Evolutionary conservation across 2,888 invertebrate genomes (phyloP), one percentile per base, ranked within the genome.

Genomic region (Cyclophora albipunctata): DNA sequence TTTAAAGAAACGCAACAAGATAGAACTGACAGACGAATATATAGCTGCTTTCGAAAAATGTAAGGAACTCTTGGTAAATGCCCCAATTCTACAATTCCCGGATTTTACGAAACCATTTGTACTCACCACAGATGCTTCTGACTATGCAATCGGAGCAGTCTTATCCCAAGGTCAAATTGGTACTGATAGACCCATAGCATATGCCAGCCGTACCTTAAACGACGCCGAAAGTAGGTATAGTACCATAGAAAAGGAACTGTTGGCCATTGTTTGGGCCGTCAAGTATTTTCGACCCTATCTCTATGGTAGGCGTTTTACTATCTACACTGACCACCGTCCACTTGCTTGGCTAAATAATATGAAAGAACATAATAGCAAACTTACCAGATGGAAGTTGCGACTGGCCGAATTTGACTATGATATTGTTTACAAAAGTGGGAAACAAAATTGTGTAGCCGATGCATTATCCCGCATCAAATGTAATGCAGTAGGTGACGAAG

Each of bases 321-420:
- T 82, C 0, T 64, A 71, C 3, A 81, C 76, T 0, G 81, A 83
- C 48, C 80, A 81, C 51, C 60, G 68, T 47, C 74, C 53, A n/a
- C 42, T 54, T 7, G 34, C 33, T 4, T 54, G 54, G 54, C 20
- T 54, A 37, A 3, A 42, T 3, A 47, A 42, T 2, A 3, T 54
- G 1, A 45, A 54, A 43, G 53, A 53, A 37, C 50, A 49, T 1
- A 42, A 41, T n/a, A 49, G 47, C 42, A 47, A 40, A 43, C 20
- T 54, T 2, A 49, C 47, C n/a, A 7, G 54, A 7, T 51, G 54
- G 49, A 35, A 40, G 42, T 35, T 54, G 33, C 37, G 48, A n/a
- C 43, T 49, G 40, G 35, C 34, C 3, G 48, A 50, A 45, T 53
- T 34, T 20, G 48, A 53, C 7, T 53, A 40, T 34, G 42, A 50